A percentile compares a stretch with the other conserved stretches of the same genome.
These are phyloP conservation scores for Tamandua tetradactyla DNA, from an alignment of 2,797 vertebrate species.

Conservation along the genomic window DNA sequence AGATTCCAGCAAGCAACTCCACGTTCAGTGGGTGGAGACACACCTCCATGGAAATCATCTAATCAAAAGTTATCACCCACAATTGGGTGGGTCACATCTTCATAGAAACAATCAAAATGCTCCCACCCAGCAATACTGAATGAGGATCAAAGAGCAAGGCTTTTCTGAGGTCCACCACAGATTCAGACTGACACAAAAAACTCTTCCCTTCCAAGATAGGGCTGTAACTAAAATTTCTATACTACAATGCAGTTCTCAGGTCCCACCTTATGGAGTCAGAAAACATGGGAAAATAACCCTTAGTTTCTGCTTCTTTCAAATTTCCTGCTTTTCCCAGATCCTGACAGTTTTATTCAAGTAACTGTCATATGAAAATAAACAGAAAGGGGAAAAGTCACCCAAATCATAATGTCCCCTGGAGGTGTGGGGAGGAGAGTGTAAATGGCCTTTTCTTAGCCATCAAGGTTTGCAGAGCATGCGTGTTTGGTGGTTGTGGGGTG, in stretches of 20 bases:
- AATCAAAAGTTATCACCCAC: too few relatives aligned
- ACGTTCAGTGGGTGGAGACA: too few relatives aligned
- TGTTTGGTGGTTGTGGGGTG: background rate
- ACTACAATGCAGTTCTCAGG: background rate
- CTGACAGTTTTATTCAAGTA: background rate
- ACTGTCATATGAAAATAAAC: background rate
- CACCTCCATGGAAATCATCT: too few relatives aligned
- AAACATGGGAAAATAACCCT: background rate
- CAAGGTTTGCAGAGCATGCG: background rate
- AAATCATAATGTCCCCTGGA: background rate
- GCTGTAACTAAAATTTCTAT: background rate
- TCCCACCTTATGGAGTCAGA: background rate
- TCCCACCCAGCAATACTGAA: too few relatives aligned
- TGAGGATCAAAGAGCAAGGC: too few relatives aligned
- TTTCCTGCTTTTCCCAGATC: background rate
- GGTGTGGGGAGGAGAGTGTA: background rate
- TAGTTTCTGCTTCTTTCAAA: background rate
- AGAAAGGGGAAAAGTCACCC: background rate
- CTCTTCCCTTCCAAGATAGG: background rate
- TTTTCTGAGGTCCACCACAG: too few relatives aligned
- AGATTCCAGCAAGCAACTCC: too few relatives aligned
- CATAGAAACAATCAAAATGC: too few relatives aligned
- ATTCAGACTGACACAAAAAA: too few relatives aligned
- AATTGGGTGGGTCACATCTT: too few relatives aligned
- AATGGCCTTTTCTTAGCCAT: background rate